Evolutionary conservation across 1,140 invertebrate genomes (phyloP), one percentile per base, ranked within the genome.

Genomic region (Semibalanus balanoides): DNA sequence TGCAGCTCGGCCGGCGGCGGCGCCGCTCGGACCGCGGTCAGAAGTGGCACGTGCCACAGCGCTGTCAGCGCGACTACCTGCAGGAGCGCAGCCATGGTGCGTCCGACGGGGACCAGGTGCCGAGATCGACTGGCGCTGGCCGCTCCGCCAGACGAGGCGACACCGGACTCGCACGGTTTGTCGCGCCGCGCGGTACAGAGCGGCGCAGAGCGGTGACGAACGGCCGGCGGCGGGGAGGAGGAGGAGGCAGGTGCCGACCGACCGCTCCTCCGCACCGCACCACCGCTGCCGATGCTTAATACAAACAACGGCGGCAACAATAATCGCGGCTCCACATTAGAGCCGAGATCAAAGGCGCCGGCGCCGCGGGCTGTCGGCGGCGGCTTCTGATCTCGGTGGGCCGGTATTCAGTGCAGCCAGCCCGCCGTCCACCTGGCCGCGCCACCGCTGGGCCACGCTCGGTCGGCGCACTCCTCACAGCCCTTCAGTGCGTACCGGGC

Each of bases 331-430:
- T 64, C 22, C 22, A 64, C 72, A 75, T 75, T 75, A 71, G 30
- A 31, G 72, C 74, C 31, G 30, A 31, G 69, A 75, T 70, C 74
- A 70, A 71, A 75, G 69, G 30, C 30, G 74, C 74, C 74, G 74
- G 74, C 74, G 69, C 74, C 72, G 69, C 64, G 74, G 64, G 64
- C 30, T 31, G 31, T 29, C 64, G 74, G 74, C 69, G 69, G 74
- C 64, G 25, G 74, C 30, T 70, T 75, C 74, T 70, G 69, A 71
- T 75, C 64, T 71, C 72, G 74, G 74, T 30, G 70, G 30, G 74
- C 74, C 69, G 69, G 69, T 30, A 64, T 30, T 70, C 69, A 71
- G 74, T 31, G 72, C 72, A 75, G 72, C 51, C n/a, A n/a, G n/a
- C 43, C 29, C 74, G 51, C 31, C 70, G 70, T 31, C 29, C 70